Percentiles rank a stretch among this genome's conserved stretches.
Evolutionary conservation across 2,888 invertebrate species (phyloP).

Genomic region (Eupithecia inturbata): DNA sequence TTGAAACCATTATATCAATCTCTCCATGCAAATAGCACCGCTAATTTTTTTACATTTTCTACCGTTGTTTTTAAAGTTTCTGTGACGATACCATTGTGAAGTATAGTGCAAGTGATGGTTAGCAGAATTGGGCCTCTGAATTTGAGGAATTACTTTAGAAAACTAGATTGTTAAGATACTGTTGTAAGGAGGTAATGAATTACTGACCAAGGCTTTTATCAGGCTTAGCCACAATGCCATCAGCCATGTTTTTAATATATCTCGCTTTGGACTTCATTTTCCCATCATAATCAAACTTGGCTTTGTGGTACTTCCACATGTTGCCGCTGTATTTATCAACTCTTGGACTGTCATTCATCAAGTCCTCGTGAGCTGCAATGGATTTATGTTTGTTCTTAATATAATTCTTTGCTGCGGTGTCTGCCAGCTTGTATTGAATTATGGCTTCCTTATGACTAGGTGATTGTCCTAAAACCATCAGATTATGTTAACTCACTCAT

Average conservation of each 20-base stretch:
- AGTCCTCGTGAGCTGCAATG: slow-evolving; percentile 71
- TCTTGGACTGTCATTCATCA: slow-evolving; percentile 64
- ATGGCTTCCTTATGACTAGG: slow-evolving; percentile 57
- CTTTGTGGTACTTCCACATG: slow-evolving; percentile 67
- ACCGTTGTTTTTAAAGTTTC: too few relatives aligned
- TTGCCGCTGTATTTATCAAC: slow-evolving; percentile 60
- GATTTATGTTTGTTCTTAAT: slow-evolving; percentile 78
- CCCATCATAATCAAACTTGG: slow-evolving; percentile 57
- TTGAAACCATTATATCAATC: background rate
- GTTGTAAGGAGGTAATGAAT: background rate
- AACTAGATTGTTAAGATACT: background rate
- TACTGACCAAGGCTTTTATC: slow-evolving; percentile 63
- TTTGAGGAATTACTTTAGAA: background rate
- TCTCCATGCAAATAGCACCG: background rate
- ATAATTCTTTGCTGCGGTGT: slow-evolving; percentile 66
- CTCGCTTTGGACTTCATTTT: slow-evolving; percentile 69
- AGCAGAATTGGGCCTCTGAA: background rate
- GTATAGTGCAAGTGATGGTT: too few relatives aligned
- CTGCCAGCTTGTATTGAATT: slow-evolving; percentile 63
- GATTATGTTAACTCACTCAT: background rate
- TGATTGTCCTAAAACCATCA: slow-evolving; percentile 61
- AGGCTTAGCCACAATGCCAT: slow-evolving; percentile 56
- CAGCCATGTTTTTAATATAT: slow-evolving; percentile 64
- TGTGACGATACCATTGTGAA: background rate
- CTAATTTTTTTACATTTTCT: background rate